phyloP scores from a whole-genome alignment of 1,140 invertebrate genomes.

The Hylyphantes graminicola region DNA sequence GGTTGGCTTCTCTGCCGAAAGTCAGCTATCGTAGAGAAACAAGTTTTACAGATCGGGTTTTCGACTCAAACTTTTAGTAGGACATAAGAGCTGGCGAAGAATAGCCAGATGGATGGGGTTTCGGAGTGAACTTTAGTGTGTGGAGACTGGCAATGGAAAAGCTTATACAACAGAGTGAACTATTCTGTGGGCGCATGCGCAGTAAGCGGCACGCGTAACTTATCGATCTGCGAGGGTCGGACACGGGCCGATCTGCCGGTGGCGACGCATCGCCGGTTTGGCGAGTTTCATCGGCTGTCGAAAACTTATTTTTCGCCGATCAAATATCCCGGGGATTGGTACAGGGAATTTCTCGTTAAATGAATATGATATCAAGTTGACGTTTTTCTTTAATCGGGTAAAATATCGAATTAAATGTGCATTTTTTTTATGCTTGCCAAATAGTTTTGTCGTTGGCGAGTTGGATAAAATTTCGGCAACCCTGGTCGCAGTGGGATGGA shows the following conservation, averaged over 20 bases:
- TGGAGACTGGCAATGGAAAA: constrained; percentile 28
- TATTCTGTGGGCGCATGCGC: constrained; percentile 50
- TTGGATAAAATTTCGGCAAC: too few relatives aligned
- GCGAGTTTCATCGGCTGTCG: too few relatives aligned
- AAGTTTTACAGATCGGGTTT: constrained; percentile 2
- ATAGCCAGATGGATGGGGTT: constrained; percentile 13
- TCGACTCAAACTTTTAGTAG: neutral
- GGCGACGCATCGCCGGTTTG: too few relatives aligned
- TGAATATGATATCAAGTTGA: too few relatives aligned
- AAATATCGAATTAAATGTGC: too few relatives aligned
- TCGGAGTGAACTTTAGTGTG: constrained; percentile 44
- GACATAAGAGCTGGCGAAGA: neutral
- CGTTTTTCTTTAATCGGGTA: too few relatives aligned
- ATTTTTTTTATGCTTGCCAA: too few relatives aligned
- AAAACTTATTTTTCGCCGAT: too few relatives aligned
- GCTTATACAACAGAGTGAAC: constrained; percentile 29
- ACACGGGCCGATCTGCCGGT: neutral
- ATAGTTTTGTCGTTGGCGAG: too few relatives aligned
- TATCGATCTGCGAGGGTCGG: constrained; percentile 54
- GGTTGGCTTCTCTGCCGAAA: neutral
- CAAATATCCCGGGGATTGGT: too few relatives aligned
- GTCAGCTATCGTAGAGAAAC: neutral
- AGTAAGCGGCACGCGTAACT: constrained; percentile 33
- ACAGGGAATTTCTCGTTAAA: too few relatives aligned
- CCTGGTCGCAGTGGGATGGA: neutral